These are phyloP conservation scores for Epistrophella euchroma DNA, from an alignment of 2,888 invertebrate species.

Conservation along the genomic window DNA sequence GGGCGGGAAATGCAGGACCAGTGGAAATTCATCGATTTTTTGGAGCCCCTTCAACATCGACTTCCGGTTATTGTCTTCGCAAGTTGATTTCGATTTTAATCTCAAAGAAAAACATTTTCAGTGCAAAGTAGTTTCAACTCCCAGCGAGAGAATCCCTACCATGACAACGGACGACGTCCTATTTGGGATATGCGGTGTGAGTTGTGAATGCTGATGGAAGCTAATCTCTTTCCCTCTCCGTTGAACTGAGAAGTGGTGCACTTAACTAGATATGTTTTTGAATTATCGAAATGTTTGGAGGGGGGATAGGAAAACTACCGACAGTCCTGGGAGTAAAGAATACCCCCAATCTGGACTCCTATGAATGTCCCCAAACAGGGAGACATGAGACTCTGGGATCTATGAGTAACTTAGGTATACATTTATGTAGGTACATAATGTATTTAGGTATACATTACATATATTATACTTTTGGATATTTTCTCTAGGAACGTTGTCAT, in stretches of 20 bases:
- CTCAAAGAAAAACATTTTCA: conserved; percentile 51
- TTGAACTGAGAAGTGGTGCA: conserved; percentile 12
- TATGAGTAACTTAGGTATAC: conserved; percentile 5
- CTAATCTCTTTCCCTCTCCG: conserved; percentile 11
- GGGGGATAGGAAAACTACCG: conserved; percentile 39
- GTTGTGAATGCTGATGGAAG: conserved; percentile 27
- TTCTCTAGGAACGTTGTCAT: background rate
- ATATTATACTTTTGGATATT: conserved; percentile 20
- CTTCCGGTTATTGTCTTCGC: conserved; percentile 68
- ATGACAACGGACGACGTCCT: too few species aligned
- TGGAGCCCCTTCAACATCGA: conserved; percentile 34
- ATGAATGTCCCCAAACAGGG: background rate
- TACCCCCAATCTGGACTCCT: conserved; percentile 22
- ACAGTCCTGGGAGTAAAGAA: conserved; percentile 40
- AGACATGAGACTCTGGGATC: conserved; percentile 32
- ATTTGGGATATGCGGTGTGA: background rate
- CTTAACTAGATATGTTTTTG: conserved; percentile 64
- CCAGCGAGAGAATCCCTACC: background rate
- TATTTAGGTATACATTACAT: too few species aligned
- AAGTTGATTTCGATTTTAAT: conserved; percentile 72
- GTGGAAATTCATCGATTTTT: conserved; percentile 38
- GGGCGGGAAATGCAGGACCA: too few species aligned
- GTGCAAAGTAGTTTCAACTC: conserved; percentile 25
- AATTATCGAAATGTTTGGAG: conserved; percentile 59
- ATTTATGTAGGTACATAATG: too few species aligned